phyloP scores from a whole-genome alignment of 2,113 vertebrate genomes.

The Pterocles burchelli region DNA sequence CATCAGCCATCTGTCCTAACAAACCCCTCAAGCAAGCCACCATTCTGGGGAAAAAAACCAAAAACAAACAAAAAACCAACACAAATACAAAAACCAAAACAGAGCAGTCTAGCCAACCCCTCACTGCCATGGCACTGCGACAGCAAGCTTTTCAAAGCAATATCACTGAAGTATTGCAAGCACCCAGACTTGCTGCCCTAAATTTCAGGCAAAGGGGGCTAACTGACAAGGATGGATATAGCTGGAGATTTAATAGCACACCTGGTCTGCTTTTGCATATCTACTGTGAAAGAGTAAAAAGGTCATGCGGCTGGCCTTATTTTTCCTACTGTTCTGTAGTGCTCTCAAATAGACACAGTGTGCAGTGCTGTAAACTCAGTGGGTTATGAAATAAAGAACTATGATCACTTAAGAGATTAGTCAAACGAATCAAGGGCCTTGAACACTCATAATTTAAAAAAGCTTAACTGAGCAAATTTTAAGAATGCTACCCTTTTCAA shows the following conservation, averaged over 20 bases:
- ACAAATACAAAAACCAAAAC: too few relatives aligned
- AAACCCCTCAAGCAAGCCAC: neutral
- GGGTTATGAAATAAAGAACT: neutral
- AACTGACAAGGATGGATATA: neutral
- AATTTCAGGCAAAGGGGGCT: neutral
- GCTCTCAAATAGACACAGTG: neutral
- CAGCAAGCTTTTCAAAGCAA: neutral
- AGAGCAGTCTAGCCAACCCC: neutral
- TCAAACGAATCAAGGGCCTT: neutral
- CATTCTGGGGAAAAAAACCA: neutral
- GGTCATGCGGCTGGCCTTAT: neutral
- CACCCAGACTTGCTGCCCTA: neutral
- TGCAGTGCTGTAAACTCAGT: neutral
- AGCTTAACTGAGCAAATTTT: neutral
- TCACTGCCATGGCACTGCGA: rapidly evolving
- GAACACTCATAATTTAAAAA: neutral
- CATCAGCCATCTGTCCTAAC: neutral
- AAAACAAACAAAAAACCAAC: too few relatives aligned
- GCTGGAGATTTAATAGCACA: neutral
- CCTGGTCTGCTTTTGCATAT: neutral
- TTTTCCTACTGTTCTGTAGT: neutral
- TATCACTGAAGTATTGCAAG: neutral
- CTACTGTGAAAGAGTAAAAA: neutral
- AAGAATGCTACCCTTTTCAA: neutral
- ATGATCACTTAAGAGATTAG: neutral